Base-by-base conservation (phyloP, 2,113 vertebrate genomes). In the Choloepus hoffmanni region DNA sequence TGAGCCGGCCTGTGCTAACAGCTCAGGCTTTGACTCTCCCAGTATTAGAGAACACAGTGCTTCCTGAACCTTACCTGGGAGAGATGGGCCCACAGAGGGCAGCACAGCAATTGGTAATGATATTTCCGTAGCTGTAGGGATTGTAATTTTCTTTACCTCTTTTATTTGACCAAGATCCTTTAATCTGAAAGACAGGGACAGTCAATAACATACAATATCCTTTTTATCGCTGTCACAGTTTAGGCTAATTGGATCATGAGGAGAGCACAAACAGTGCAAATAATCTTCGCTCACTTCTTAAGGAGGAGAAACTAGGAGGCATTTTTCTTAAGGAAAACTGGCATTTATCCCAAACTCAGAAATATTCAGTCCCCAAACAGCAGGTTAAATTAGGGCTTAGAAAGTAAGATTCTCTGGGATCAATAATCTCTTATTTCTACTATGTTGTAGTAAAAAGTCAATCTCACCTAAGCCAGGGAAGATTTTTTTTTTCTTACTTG, bases 161-260 rank as follows among this genome's bases (percentile, higher is more conserved):
- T 99, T 99, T 99, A 98, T 99, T 99, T 96, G 99, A 99, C 99
- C 99, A 99, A 1, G 99, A 99, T 70, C 99, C 99, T 99, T 99
- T 99, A 97, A 99, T 99, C 99, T 99, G 98, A 96, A 98, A 98
- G 94, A 98, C 81, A 98, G 72, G 72, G 97, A 97, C 18, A 26
- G 90, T 60, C 23, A 23, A 55, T 92, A 65, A 97, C 33, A 96
- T 43, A 70, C 4, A 85, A 48, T 0, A 14, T 15, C 77, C 90
- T 19, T 89, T 1, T 43, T 40, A 85, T 88, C 43, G 3, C 11
- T 0, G 24, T 79, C 40, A 18, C 8, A 1, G 30, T 30, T 33
- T 0, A 26, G 48, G 65, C 1, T 4, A 40, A 30, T 0, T 0
- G 12, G n/a, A 12, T 28, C 45, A 5, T 0, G 24, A 19, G 55